phyloP scores from a whole-genome alignment of 2,113 vertebrate genomes.

The Zosterops japonicus region DNA sequence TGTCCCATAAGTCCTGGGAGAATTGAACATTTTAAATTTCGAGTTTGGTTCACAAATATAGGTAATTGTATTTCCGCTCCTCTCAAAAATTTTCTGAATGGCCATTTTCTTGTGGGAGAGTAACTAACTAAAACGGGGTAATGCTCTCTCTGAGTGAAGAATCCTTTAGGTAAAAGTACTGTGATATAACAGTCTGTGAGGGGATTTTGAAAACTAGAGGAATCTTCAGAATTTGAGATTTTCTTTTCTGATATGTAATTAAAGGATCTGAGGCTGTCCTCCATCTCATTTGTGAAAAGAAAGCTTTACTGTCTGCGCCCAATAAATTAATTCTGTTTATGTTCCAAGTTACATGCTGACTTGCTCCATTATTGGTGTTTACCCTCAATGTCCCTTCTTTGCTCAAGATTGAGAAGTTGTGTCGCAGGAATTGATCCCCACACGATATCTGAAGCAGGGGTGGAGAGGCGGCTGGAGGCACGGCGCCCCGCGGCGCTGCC shows the following conservation, averaged over 20 bases:
- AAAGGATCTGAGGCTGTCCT: neutral
- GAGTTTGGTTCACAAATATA: neutral
- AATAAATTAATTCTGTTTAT: neutral
- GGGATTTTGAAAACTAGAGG: neutral
- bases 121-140: neutral
- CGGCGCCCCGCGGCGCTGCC: neutral
- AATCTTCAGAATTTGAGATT: neutral
- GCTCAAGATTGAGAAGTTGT: neutral
- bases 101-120: neutral
- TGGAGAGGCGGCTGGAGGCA: rapidly evolving
- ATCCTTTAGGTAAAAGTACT: neutral
- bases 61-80: neutral
- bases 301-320: rapidly evolving
- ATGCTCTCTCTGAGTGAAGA: neutral
- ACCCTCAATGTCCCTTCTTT: neutral
- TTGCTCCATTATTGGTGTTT: neutral
- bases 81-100: rapidly evolving
- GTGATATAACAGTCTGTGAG: neutral
- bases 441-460: neutral
- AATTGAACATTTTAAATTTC: neutral
- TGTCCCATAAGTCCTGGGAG: neutral
- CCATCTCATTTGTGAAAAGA: neutral
- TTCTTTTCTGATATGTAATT: neutral
- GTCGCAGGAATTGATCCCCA: rapidly evolving
- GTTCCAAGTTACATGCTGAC: neutral